These are phyloP conservation scores for Drosophila ercepeae DNA, from an alignment of 1,140 invertebrate species.

Conservation along the genomic window DNA sequence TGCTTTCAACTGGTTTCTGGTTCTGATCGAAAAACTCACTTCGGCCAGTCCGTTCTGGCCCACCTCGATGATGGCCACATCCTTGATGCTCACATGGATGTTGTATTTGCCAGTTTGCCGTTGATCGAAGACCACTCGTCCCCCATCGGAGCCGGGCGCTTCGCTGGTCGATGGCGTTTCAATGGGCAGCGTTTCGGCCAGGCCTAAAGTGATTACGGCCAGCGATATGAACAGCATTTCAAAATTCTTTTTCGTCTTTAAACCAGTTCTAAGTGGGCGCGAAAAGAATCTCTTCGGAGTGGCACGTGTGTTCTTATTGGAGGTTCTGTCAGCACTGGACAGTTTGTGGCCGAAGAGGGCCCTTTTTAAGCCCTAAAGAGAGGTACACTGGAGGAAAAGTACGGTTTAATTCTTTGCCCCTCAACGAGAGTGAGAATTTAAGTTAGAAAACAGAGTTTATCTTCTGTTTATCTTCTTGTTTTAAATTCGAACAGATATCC, in stretches of 20 bases:
- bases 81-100: conserved; percentile 90
- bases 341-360: conserved; percentile 20
- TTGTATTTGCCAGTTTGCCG: conserved; percentile 91
- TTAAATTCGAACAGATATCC: background rate
- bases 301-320: conserved; percentile 38
- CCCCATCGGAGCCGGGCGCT: conserved; percentile 1
- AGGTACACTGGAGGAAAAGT: conserved; percentile 3
- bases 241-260: conserved; percentile 21
- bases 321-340: conserved; percentile 56
- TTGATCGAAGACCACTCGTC: conserved; percentile 86
- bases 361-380: conserved; percentile 50
- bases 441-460: too few relatives aligned
- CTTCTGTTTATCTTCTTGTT: too few relatives aligned
- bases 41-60: conserved; percentile 85
- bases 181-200: conserved; percentile 48
- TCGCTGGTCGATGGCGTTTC: conserved; percentile 11
- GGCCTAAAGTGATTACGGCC: conserved; percentile 29
- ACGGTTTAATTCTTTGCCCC: too few relatives aligned
- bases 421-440: too few relatives aligned
- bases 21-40: conserved; percentile 77
- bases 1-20: conserved; percentile 48
- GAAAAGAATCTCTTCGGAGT: background rate
- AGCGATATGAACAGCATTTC: conserved; percentile 43
- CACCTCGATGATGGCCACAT: conserved; percentile 89
- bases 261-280: conserved; percentile 56